Conservation (phyloP, 1,140 invertebrate genomes). For the Ceratina australensis region DNA sequence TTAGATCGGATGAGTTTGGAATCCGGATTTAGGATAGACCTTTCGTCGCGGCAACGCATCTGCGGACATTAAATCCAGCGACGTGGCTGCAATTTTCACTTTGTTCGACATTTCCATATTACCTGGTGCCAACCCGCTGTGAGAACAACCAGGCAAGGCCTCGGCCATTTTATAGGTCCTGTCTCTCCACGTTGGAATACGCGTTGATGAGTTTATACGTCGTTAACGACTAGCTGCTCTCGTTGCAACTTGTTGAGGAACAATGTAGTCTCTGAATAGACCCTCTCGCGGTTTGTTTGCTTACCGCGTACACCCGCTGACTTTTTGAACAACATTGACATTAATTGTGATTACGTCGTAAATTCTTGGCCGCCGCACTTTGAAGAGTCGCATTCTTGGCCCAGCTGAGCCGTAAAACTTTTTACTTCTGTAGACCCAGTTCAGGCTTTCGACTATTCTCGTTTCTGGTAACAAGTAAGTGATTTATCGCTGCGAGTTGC, state of each 20-base stretch:
- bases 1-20: conserved; percentile 52
- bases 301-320: neutral
- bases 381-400: neutral
- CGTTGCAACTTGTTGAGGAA: conserved; percentile 56
- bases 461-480: neutral
- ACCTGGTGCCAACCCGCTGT: too few species aligned
- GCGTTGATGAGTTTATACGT: conserved; percentile 42
- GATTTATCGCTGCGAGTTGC: too few species aligned
- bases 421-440: neutral
- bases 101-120: neutral
- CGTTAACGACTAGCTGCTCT: conserved; percentile 29
- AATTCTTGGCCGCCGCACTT: neutral
- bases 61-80: conserved; percentile 44
- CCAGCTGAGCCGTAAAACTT: neutral
- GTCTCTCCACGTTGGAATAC: neutral
- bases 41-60: conserved; percentile 18
- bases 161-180: conserved; percentile 31
- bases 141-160: too few species aligned
- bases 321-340: conserved; percentile 16
- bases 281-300: neutral
- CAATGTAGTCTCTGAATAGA: neutral
- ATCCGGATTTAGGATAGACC: conserved; percentile 58
- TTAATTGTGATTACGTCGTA: conserved; percentile 34
- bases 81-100: conserved; percentile 14
- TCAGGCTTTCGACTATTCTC: neutral